Evolutionary conservation across 2,797 vertebrate genomes (phyloP), one percentile per base, ranked within the genome.

Genomic region (Simalia tracyae): DNA sequence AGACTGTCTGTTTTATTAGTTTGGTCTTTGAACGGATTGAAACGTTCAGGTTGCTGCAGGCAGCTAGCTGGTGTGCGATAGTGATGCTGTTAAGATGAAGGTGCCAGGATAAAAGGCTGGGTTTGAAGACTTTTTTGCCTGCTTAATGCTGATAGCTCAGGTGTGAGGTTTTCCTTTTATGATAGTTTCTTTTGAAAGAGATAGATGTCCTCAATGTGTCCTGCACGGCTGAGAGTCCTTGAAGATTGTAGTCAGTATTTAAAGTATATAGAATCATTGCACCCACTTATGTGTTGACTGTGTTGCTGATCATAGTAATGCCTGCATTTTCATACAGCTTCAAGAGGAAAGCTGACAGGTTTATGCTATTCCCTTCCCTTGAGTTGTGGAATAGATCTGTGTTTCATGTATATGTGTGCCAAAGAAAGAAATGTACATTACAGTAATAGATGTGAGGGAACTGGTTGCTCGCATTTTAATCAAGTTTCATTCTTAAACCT

Each of bases 1-100:
- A 94, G 93, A 96, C 96, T 96, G 89, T 94, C 72, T 96, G 31
- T 96, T 94, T 85, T 95, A 31, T 96, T 97, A 95, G 92, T 92
- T 94, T 95, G 88, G 91, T 95, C 89, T 94, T 89, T 89, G 61
- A 94, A 84, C 87, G 93, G 87, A 3, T 68, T 94, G 94, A 92
- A 92, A 56, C 0, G 1, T 90, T 96, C 0, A 0, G 24, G 87
- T 97, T 93, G 96, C 95, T 97, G 66, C 91, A 96, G 95, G 96
- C 84, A 0, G 95, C 42, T 87, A 91, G 92, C n/a, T 88, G 92
- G 90, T 94, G 91, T 95, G 72, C 86, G 88, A 87, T 64, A 59
- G 26, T 50, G 68, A 36, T 0, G 0, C 92, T 92, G 54, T 93
- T 84, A 90, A 66, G 91, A 57, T 90, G 92, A 92, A 95, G 85